Evolutionary conservation across 1,140 invertebrate species (phyloP), one percentile per base, ranked within the genome.

Genomic region (Calliopsis andreniformis): DNA sequence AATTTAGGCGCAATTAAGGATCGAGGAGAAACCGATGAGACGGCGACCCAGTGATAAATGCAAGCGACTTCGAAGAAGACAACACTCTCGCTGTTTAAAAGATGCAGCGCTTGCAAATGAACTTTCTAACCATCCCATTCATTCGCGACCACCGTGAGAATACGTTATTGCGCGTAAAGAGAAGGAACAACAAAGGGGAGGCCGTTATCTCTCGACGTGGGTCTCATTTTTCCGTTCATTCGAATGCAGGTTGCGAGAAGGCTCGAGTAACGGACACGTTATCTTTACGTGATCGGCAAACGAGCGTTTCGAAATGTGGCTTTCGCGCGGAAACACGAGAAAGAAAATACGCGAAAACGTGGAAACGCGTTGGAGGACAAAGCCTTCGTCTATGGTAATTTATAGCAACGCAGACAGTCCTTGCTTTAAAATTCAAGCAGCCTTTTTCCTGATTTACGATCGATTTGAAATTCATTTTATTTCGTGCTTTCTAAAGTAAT

Each of bases 91-190:
- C 53, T 16, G 32, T 42, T 42, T 30, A 18, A 42, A 45, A 75
- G 53, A 75, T 75, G 63, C 39, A 75, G 5, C 56, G 56, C 28
- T 75, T 75, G 63, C 71, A 75, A 67, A 75, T 58, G 71, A 75
- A 75, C 71, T 75, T 75, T 75, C 71, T 75, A 75, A 58, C 71
- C 71, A 30, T 45, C 20, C 71, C 71, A 67, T 75, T 75, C 71
- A 75, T 75, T 42, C 51, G 62, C 14, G 45, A 45, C 58, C 59
- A 66, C 18, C 62, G 71, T 67, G 71, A 75, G 71, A 75, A 58
- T 53, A 47, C 63, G 51, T 58, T 43, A 56, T 66, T 55, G 61
- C 61, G 12, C 42, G 20, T 28, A 43, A 61, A 61, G n/a, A 62
- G 43, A 10, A 62, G 20, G 69, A 51, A 45, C 10, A 62, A 71